Percentiles rank a stretch among this genome's conserved stretches.
Conservation (phyloP, 2,113 vertebrate genomes). For the Callipepla californica region DNA sequence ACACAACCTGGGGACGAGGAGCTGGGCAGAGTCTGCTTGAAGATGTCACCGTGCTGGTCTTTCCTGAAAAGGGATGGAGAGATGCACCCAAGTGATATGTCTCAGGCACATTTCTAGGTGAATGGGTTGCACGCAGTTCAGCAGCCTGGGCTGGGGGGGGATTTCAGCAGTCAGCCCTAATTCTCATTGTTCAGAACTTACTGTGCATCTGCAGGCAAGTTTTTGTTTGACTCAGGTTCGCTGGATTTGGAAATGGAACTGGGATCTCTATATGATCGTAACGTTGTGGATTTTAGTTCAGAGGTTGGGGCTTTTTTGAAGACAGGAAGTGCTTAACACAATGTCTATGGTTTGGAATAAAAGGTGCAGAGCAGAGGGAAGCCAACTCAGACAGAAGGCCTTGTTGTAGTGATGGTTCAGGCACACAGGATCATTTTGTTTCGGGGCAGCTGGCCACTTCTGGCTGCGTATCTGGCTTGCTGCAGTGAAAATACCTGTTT, state of each 20-base stretch:
- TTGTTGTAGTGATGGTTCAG: background rate
- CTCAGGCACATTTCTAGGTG: background rate
- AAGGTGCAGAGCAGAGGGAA: background rate
- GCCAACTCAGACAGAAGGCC: background rate
- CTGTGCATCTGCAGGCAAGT: background rate
- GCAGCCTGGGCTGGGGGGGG: background rate
- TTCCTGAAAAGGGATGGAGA: background rate
- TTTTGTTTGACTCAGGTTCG: conserved; percentile 48
- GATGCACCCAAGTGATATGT: background rate
- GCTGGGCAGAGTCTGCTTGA: background rate
- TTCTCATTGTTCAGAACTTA: background rate
- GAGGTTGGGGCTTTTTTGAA: background rate
- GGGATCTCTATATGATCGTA: conserved; percentile 14
- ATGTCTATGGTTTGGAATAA: background rate
- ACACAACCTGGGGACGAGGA: background rate
- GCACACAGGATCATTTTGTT: background rate
- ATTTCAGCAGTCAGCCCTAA: background rate
- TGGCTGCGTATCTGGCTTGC: background rate
- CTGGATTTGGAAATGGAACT: conserved; percentile 30
- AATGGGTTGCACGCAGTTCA: background rate
- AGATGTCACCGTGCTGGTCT: background rate
- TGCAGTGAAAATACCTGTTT: background rate
- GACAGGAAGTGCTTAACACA: background rate
- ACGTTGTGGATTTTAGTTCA: background rate
- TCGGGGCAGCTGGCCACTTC: background rate